Base-by-base conservation (phyloP, 1,140 invertebrate genomes). In the Rhysida immarginata region DNA sequence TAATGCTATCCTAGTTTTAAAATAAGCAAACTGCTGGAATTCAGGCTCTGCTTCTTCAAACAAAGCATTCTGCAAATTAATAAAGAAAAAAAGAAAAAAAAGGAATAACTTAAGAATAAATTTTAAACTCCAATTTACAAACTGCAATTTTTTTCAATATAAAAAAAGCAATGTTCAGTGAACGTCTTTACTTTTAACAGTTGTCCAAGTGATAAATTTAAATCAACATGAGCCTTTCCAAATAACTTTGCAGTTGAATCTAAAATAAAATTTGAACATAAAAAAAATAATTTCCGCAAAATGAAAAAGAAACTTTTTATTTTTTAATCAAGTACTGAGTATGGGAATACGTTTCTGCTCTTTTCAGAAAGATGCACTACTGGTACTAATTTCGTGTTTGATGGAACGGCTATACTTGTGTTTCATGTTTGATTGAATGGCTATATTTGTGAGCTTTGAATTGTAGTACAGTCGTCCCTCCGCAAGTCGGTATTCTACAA, bases 41-140 rank as follows among this genome's bases (percentile, higher is more conserved):
- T 96, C 93, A 0, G 90, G 85, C 63, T 96, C 92, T 0, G 90
- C 92, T 69, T 96, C 94, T 69, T 96, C 92, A 69, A 96, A 97
- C 66, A 96, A 79, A 2, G 87, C 82, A 71, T 97, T 95, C 20
- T 87, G 78, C 41, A 54, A 54, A n/a, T 53, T n/a, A 29, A 46
- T 48, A 53, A 50, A 53, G 13, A 26, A 35, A 35, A 42, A 56
- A 41, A 13, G 5, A 26, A 26, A n/a, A 26, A 51, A 26, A 51
- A 51, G 16, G 14, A 13, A 35, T 8, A 35, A 16, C n/a, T n/a
- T n/a, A n/a, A 8, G 29, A 35, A 35, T 16, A 35, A 51, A 25
- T 14, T 26, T 51, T 13, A 35, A 35, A 35, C 29, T 35, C 16
- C 16, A 8, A 5, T 35, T 35, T 35, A 35, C 5, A 35, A 5